Percentiles rank a stretch among this genome's conserved stretches.
These are phyloP conservation scores for Vanessa tameamea DNA, from an alignment of 1,140 invertebrate genomes.

Conservation along the genomic window DNA sequence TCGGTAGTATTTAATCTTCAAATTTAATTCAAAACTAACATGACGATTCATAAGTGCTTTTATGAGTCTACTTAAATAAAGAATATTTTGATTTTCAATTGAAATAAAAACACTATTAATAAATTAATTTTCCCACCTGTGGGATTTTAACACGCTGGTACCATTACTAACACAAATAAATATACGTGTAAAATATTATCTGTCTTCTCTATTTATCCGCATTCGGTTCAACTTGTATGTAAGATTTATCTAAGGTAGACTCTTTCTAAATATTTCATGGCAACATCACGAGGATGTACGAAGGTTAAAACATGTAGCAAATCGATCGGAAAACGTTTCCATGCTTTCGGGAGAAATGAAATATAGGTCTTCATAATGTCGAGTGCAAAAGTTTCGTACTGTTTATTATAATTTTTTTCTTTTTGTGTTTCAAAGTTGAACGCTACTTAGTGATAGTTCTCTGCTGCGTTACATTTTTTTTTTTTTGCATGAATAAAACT, in stretches of 20 bases:
- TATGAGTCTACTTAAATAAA: too few species aligned
- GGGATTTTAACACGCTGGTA: too few species aligned
- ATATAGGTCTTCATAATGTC: slow-evolving; percentile 29
- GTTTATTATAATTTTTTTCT: slow-evolving; percentile 8
- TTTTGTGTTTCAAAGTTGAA: slow-evolving; percentile 19
- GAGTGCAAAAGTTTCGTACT: slow-evolving; percentile 25
- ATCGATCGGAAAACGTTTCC: slow-evolving; percentile 28
- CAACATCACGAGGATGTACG: slow-evolving; percentile 17
- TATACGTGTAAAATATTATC: too few species aligned
- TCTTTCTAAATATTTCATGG: slow-evolving; percentile 22
- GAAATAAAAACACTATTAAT: too few species aligned
- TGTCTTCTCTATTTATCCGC: not conserved
- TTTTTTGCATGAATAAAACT: slow-evolving; percentile 18
- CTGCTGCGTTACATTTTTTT: slow-evolving; percentile 1
- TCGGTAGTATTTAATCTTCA: too few species aligned
- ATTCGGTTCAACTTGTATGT: not conserved
- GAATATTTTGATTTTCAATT: too few species aligned
- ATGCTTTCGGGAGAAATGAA: slow-evolving; percentile 16
- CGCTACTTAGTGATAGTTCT: slow-evolving; percentile 27
- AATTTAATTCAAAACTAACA: too few species aligned
- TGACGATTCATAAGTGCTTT: too few species aligned
- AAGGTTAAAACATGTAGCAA: slow-evolving; percentile 24
- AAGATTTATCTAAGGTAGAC: slow-evolving; percentile 7
- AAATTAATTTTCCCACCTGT: too few species aligned
- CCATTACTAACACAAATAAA: too few species aligned